These are phyloP conservation scores for Mohoua ochrocephala DNA, from an alignment of 2,113 vertebrate genomes.

Conservation along the genomic window DNA sequence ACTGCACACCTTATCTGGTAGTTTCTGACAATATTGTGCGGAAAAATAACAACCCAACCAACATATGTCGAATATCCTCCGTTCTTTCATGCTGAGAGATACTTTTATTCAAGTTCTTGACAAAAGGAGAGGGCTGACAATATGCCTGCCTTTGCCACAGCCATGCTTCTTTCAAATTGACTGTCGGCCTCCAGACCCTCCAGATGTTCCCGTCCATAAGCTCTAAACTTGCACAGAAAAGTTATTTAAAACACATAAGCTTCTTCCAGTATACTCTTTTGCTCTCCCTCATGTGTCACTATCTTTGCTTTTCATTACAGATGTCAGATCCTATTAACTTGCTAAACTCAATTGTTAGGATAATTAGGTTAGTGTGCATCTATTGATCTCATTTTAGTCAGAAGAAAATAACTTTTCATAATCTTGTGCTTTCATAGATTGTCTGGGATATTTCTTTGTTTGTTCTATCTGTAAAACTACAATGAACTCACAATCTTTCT, in stretches of 20 bases:
- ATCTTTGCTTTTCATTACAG: neutral
- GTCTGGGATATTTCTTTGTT: neutral
- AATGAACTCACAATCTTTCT: neutral
- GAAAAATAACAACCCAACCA: neutral
- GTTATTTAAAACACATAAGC: neutral
- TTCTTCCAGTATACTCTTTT: neutral
- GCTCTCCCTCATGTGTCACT: neutral
- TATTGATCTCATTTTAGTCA: neutral
- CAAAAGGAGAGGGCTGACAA: neutral
- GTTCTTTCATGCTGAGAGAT: neutral
- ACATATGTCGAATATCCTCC: neutral
- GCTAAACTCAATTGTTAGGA: neutral
- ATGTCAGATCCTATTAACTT: neutral
- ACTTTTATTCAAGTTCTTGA: neutral
- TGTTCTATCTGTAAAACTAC: neutral
- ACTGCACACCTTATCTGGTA: neutral
- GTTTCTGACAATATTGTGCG: neutral
- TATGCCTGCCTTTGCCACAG: neutral
- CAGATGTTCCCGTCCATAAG: neutral
- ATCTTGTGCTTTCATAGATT: neutral
- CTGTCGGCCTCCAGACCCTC: neutral
- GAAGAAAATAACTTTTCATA: neutral
- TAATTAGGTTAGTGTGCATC: neutral
- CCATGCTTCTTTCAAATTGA: neutral
- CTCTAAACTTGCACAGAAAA: neutral